Evolutionary conservation across 2,113 vertebrate genomes (phyloP).

Genomic region (Nipponia nippon): DNA sequence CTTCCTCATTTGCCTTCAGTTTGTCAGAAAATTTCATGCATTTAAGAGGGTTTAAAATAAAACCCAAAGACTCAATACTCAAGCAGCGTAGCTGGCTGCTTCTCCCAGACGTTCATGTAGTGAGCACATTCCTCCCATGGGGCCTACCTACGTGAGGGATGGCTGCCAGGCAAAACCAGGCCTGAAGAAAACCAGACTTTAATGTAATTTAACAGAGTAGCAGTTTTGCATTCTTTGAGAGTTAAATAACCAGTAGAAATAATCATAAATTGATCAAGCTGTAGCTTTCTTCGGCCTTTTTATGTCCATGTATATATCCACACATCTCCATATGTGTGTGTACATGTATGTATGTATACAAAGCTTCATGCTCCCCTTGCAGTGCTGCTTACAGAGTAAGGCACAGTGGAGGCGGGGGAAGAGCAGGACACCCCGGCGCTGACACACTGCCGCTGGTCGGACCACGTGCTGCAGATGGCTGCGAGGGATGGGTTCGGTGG

Average conservation of each 20-base stretch:
- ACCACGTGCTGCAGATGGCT: neutral
- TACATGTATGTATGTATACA: rapidly evolving
- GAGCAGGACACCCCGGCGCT: neutral
- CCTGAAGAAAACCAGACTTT: slow-evolving; percentile 56
- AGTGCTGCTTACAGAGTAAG: neutral
- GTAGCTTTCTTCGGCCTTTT: neutral
- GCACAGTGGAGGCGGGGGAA: neutral
- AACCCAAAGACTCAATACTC: neutral
- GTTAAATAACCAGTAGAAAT: slow-evolving; percentile 65
- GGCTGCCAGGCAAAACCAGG: slow-evolving; percentile 47
- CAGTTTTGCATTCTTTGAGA: slow-evolving; percentile 53
- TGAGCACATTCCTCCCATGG: neutral
- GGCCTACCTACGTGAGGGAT: neutral
- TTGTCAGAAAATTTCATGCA: neutral
- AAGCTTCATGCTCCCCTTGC: neutral
- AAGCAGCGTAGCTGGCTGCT: neutral
- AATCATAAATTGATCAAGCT: slow-evolving; percentile 19
- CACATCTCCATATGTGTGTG: neutral
- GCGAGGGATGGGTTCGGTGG: rapidly evolving
- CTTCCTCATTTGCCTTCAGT: neutral
- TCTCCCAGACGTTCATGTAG: neutral
- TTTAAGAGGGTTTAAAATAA: neutral
- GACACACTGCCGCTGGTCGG: neutral
- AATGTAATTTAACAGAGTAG: neutral
- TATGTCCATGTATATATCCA: neutral